These are phyloP conservation scores for Micrasema minimum DNA, from an alignment of 1,140 invertebrate genomes.

Conservation along the genomic window DNA sequence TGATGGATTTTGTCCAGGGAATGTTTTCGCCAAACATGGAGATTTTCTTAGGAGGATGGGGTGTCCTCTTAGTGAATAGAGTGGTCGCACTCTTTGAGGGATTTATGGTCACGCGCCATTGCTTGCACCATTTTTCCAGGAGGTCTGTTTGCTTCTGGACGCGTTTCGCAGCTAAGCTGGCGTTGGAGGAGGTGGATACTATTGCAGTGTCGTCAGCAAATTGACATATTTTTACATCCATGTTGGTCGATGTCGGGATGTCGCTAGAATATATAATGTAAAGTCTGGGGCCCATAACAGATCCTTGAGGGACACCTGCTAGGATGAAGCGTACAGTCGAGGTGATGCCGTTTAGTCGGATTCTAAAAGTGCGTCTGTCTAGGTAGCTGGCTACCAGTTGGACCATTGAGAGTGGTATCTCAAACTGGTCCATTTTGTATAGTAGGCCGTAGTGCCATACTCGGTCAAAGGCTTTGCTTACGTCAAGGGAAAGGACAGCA, in stretches of 20 bases:
- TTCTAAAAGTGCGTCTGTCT: not conserved
- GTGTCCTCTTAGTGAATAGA: not conserved
- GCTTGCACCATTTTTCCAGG: not conserved
- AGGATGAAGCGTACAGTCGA: too few species aligned
- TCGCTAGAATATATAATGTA: too few species aligned
- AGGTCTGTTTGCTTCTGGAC: not conserved
- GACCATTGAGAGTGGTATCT: not conserved
- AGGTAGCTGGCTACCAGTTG: not conserved
- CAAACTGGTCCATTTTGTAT: not conserved
- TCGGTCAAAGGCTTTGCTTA: not conserved
- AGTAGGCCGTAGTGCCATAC: not conserved
- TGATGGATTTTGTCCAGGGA: too few species aligned
- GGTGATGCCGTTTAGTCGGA: not conserved
- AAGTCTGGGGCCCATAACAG: too few species aligned
- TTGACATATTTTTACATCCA: not conserved
- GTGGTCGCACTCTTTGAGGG: not conserved
- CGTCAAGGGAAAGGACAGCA: not conserved
- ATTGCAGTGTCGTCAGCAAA: not conserved
- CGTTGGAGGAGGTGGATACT: not conserved
- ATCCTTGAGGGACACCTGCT: too few species aligned
- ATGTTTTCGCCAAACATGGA: not conserved
- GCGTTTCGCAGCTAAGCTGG: not conserved
- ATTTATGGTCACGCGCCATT: not conserved
- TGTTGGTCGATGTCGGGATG: too few species aligned
- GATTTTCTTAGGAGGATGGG: not conserved